A percentile compares a stretch with the other conserved stretches of the same genome.
Evolutionary conservation across 2,888 invertebrate species (phyloP).

Genomic region (Thera britannica): DNA sequence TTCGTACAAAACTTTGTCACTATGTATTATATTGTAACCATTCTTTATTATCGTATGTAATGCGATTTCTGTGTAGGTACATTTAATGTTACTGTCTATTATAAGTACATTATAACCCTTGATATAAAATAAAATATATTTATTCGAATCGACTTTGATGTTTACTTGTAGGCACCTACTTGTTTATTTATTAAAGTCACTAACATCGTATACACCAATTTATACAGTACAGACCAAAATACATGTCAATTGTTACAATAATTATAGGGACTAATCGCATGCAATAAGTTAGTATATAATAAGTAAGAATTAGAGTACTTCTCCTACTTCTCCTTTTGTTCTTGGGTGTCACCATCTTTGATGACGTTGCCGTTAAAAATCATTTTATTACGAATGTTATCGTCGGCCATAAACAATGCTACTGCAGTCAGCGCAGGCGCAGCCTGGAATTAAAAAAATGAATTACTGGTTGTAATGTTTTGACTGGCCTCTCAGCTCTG

Average conservation of each 20-base stretch:
- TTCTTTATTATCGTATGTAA: conserved; percentile 65
- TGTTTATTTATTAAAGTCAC: too few species aligned
- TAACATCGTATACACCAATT: too few species aligned
- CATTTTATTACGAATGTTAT: conserved; percentile 54
- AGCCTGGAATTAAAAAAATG: conserved; percentile 46
- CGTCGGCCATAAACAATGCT: conserved; percentile 54
- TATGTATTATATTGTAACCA: conserved; percentile 66
- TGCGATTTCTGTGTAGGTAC: conserved; percentile 56
- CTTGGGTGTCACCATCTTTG: conserved; percentile 30
- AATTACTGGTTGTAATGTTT: not conserved
- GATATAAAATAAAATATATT: conserved; percentile 34
- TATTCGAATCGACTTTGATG: conserved; percentile 33
- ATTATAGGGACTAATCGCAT: too few species aligned
- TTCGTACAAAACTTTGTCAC: conserved; percentile 75
- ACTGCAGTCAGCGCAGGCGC: conserved; percentile 56
- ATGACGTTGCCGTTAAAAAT: conserved; percentile 34
- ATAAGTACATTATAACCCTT: conserved; percentile 43
- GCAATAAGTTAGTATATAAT: too few species aligned
- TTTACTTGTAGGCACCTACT: too few species aligned
- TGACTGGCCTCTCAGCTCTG: too few species aligned
- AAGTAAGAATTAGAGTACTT: too few species aligned
- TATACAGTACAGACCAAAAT: too few species aligned
- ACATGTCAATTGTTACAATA: too few species aligned
- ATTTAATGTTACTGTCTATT: conserved; percentile 57
- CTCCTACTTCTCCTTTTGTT: conserved; percentile 41